Evolutionary conservation across 2,113 vertebrate species (phyloP).

Genomic region (Chascanopsetta lugubris): DNA sequence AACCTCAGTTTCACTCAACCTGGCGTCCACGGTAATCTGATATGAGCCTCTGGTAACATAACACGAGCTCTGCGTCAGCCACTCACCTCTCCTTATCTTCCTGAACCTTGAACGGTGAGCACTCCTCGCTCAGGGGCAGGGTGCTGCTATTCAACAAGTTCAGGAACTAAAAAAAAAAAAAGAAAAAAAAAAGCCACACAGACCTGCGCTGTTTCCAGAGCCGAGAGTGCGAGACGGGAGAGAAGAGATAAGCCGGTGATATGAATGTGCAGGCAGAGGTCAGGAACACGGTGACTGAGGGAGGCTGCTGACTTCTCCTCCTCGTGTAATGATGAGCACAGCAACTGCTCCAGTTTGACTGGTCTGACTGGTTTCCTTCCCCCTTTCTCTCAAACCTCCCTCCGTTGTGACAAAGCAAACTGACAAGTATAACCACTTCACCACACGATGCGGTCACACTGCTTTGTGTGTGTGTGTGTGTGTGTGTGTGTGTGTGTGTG

Average conservation of each 20-base stretch:
- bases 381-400: slow-evolving; percentile 11
- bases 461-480: too few relatives aligned
- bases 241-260: slow-evolving; percentile 46
- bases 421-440: slow-evolving; percentile 8
- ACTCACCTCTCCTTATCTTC: slow-evolving; percentile 79
- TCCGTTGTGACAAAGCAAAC: slow-evolving; percentile 31
- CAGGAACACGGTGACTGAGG: slow-evolving; percentile 16
- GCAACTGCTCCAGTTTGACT: slow-evolving; percentile 42
- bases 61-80: slow-evolving; percentile 77
- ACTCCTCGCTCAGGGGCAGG: slow-evolving; percentile 60
- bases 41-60: slow-evolving; percentile 72
- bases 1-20: slow-evolving; percentile 63
- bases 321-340: slow-evolving; percentile 42
- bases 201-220: slow-evolving; percentile 18
- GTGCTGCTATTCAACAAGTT: slow-evolving; percentile 71
- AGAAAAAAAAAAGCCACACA: too few relatives aligned
- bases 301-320: slow-evolving; percentile 32
- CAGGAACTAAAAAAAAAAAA: slow-evolving; percentile 40
- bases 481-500: too few relatives aligned
- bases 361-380: slow-evolving; percentile 45
- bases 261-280: slow-evolving; percentile 26
- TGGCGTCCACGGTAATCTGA: slow-evolving; percentile 75
- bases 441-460: background rate
- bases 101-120: slow-evolving; percentile 82
- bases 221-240: slow-evolving; percentile 17